phyloP scores from a whole-genome alignment of 1,140 invertebrate genomes.

The Drosophila azteca region DNA sequence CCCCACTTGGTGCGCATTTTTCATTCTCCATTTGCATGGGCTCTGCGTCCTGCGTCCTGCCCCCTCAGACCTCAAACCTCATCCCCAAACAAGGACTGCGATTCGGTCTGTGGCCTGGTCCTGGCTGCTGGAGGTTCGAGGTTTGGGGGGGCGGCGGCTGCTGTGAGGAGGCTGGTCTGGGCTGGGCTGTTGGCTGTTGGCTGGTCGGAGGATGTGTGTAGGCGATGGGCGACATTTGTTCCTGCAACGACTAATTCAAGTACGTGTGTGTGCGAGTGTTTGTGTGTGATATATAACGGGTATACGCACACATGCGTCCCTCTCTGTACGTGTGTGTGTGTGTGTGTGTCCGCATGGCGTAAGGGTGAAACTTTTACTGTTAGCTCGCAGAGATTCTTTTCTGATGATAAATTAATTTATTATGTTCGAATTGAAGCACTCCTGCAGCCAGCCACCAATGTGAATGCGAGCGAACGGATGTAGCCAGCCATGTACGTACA shows the following conservation, averaged over 20 bases:
- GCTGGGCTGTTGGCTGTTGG: not conserved
- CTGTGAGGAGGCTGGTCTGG: not conserved
- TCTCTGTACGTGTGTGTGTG: conserved; percentile 14
- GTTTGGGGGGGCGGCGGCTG: not conserved
- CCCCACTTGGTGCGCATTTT: conserved; percentile 57
- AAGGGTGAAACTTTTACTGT: conserved; percentile 79
- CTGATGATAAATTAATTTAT: conserved; percentile 83
- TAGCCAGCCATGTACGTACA: conserved; percentile 35
- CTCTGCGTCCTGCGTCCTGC: not conserved
- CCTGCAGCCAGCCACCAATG: conserved; percentile 37
- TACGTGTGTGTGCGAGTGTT: conserved; percentile 37
- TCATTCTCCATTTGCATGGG: conserved; percentile 52
- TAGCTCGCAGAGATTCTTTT: conserved; percentile 81
- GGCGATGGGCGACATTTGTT: conserved; percentile 14
- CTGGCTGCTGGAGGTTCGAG: not conserved
- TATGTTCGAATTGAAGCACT: conserved; percentile 81
- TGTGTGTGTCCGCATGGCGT: conserved; percentile 20
- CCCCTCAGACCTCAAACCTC: conserved; percentile 20
- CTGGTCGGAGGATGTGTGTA: conserved; percentile 13
- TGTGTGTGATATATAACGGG: conserved; percentile 32
- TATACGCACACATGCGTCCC: conserved; percentile 11
- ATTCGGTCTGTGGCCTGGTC: conserved; percentile 50
- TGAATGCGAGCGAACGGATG: conserved; percentile 43
- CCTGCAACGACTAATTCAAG: conserved; percentile 63
- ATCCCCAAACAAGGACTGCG: conserved; percentile 43